Evolutionary conservation across 2,797 vertebrate genomes (phyloP).

Genomic region (Esox lucius): DNA sequence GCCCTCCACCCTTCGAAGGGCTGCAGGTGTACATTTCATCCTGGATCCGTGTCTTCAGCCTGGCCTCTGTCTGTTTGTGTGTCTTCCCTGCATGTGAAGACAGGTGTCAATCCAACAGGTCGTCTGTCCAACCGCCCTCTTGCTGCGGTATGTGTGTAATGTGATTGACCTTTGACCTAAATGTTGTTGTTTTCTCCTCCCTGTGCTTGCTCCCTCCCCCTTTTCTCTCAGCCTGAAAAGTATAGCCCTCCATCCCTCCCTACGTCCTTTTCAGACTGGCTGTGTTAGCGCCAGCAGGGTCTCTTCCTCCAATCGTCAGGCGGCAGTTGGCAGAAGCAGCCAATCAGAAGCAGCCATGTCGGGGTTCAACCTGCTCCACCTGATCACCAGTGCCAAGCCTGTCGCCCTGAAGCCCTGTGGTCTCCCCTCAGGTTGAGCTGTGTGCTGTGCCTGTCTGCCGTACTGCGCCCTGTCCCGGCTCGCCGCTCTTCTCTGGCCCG

Average conservation of each 20-base stretch:
- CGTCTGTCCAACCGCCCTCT: no score
- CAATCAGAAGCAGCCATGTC: slow-evolving; percentile 85
- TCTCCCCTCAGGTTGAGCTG: slow-evolving; percentile 95
- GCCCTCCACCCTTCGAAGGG: not conserved
- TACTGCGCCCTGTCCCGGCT: slow-evolving; percentile 47
- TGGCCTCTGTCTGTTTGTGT: not conserved
- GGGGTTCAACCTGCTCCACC: slow-evolving; percentile 98
- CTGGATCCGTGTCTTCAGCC: not conserved
- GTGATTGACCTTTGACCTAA: slow-evolving; percentile 76
- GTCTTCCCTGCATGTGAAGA: not conserved
- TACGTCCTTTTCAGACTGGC: slow-evolving; percentile 34
- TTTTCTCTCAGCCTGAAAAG: slow-evolving; percentile 40
- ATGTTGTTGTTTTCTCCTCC: slow-evolving; percentile 76
- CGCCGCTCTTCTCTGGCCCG: slow-evolving; percentile 45
- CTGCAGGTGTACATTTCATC: not conserved
- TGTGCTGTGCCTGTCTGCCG: slow-evolving; percentile 53
- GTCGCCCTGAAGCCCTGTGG: slow-evolving; percentile 93
- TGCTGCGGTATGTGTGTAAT: slow-evolving; percentile 32
- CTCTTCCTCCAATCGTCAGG: slow-evolving; percentile 42
- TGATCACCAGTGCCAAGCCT: slow-evolving; percentile 98
- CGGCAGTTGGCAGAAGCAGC: not conserved
- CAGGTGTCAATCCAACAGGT: not conserved
- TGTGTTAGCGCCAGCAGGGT: slow-evolving; percentile 47
- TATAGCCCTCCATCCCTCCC: slow-evolving; percentile 55
- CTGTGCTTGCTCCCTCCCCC: slow-evolving; percentile 39